These are phyloP conservation scores for Ephialtes manifestator DNA, from an alignment of 2,888 invertebrate genomes.

Conservation along the genomic window DNA sequence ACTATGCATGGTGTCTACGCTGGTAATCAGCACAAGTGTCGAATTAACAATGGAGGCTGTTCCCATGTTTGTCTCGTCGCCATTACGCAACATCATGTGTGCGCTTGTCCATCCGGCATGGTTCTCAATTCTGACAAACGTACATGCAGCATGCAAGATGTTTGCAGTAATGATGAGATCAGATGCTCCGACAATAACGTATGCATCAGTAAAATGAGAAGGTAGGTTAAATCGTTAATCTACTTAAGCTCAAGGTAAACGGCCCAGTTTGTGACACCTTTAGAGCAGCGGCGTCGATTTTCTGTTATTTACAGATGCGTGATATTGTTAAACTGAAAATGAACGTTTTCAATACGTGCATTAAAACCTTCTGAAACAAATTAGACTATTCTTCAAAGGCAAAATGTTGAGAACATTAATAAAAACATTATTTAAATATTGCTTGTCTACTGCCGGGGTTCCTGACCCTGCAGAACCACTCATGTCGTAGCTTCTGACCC, in stretches of 20 bases:
- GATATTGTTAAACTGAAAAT: too few relatives aligned
- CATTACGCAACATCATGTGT: slow-evolving; percentile 76
- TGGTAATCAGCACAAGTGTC: slow-evolving; percentile 88
- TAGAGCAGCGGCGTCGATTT: too few relatives aligned
- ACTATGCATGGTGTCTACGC: slow-evolving; percentile 85
- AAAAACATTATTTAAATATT: too few relatives aligned
- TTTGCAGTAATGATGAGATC: slow-evolving; percentile 84
- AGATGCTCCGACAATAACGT: slow-evolving; percentile 86
- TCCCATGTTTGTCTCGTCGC: slow-evolving; percentile 91
- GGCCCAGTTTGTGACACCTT: too few relatives aligned
- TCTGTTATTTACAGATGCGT: too few relatives aligned
- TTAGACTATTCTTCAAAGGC: too few relatives aligned
- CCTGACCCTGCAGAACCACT: too few relatives aligned
- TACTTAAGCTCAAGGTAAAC: neutral
- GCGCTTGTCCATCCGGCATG: slow-evolving; percentile 91
- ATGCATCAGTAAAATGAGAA: slow-evolving; percentile 84
- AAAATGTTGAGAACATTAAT: too few relatives aligned
- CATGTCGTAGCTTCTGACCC: too few relatives aligned
- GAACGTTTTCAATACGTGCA: too few relatives aligned
- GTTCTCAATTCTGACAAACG: slow-evolving; percentile 86
- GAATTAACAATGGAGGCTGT: slow-evolving; percentile 89
- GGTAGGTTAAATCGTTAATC: slow-evolving; percentile 68
- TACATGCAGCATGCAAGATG: slow-evolving; percentile 87
- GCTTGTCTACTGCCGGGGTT: too few relatives aligned
- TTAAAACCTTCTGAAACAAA: too few relatives aligned